Percentiles rank a stretch among this genome's conserved stretches.
Evolutionary conservation across 1,140 invertebrate species (phyloP).

Genomic region (Pachyrhynchus sulphureomaculatus): DNA sequence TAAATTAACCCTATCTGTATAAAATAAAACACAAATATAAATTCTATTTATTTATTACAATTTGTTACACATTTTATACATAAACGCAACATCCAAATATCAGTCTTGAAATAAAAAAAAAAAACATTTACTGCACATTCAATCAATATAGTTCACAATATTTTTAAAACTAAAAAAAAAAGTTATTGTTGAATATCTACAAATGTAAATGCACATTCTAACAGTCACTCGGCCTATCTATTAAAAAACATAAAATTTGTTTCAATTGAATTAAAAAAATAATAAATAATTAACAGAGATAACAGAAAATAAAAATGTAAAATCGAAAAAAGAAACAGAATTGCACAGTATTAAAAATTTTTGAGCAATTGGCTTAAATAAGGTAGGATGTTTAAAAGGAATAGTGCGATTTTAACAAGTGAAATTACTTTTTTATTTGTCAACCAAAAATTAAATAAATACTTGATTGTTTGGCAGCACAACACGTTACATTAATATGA

Average conservation of each 20-base stretch:
- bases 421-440: not conserved
- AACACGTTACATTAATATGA: not conserved
- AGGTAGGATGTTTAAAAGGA: slow-evolving; percentile 13
- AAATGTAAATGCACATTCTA: slow-evolving; percentile 47
- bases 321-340: slow-evolving; percentile 11
- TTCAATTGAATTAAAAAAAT: not conserved
- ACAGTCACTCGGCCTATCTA: slow-evolving; percentile 46
- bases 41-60: slow-evolving; percentile 23
- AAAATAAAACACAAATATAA: too few species aligned
- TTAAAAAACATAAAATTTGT: slow-evolving; percentile 11
- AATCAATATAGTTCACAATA: slow-evolving; percentile 14
- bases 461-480: slow-evolving; percentile 3
- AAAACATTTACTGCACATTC: slow-evolving; percentile 35
- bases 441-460: not conserved
- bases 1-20: too few species aligned
- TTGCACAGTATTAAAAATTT: slow-evolving; percentile 20
- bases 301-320: slow-evolving; percentile 17
- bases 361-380: slow-evolving; percentile 37
- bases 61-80: slow-evolving; percentile 40
- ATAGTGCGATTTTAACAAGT: slow-evolving; percentile 37
- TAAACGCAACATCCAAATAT: slow-evolving; percentile 45
- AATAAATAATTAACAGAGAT: too few species aligned
- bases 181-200: slow-evolving; percentile 35
- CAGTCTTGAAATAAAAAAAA: slow-evolving; percentile 44
- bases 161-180: slow-evolving; percentile 18